Evolutionary conservation across 2,888 invertebrate genomes (phyloP).

Genomic region (Heliconius ismenius): DNA sequence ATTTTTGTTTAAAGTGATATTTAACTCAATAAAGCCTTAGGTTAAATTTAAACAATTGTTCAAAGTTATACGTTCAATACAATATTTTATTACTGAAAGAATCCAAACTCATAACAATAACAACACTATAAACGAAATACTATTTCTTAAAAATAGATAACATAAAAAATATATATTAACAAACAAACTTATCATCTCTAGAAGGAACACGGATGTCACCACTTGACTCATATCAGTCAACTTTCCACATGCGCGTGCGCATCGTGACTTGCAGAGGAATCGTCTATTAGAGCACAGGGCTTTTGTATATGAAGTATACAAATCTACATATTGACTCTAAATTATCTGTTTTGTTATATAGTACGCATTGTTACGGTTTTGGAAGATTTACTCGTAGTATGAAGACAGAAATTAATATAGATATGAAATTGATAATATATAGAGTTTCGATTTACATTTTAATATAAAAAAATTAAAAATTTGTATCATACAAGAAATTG

Average conservation of each 20-base stretch:
- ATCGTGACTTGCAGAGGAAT: slow-evolving; percentile 72
- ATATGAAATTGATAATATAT: no score
- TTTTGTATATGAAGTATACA: slow-evolving; percentile 54
- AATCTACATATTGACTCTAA: slow-evolving; percentile 68
- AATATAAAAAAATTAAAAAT: no score
- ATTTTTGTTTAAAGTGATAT: background rate
- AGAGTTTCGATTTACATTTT: no score
- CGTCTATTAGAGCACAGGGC: slow-evolving; percentile 58
- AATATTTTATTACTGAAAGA: background rate
- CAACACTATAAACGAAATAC: no score
- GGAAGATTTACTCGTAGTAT: slow-evolving; percentile 12
- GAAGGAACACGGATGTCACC: slow-evolving; percentile 22
- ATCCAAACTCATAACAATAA: no score
- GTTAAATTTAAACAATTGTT: background rate
- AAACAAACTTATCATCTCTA: background rate
- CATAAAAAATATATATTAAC: background rate
- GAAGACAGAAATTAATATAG: background rate
- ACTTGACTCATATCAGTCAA: slow-evolving; percentile 37
- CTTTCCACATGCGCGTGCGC: slow-evolving; percentile 55
- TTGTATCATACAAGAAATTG: no score
- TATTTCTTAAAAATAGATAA: background rate
- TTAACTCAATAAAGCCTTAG: background rate
- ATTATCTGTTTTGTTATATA: slow-evolving; percentile 43
- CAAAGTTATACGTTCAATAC: background rate
- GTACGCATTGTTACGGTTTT: slow-evolving; percentile 17